A percentile compares a stretch with the other conserved stretches of the same genome.
phyloP scores from a whole-genome alignment of 2,113 vertebrate genomes.

The Phylloscopus trochiloides region DNA sequence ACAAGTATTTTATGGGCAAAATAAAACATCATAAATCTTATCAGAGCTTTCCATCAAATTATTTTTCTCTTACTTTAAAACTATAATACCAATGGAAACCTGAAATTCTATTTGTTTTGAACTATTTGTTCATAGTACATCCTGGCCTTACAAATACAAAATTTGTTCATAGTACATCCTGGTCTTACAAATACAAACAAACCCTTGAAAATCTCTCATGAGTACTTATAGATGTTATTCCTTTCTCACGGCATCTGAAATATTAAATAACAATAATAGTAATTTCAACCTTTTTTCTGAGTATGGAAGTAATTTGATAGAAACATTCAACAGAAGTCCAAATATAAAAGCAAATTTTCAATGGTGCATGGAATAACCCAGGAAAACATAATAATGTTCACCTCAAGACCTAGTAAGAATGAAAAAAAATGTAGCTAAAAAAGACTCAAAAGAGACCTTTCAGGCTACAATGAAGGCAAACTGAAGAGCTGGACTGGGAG shows the following conservation, averaged over 20 bases:
- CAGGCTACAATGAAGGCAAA: neutral
- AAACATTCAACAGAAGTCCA: neutral
- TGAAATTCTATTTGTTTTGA: neutral
- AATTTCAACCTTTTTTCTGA: neutral
- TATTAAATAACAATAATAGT: neutral
- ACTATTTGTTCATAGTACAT: neutral
- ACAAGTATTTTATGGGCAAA: neutral
- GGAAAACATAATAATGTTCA: neutral
- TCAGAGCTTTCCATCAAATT: neutral
- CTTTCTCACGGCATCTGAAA: neutral
- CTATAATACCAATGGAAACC: neutral
- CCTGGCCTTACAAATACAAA: neutral
- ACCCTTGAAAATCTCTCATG: neutral
- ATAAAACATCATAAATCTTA: neutral
- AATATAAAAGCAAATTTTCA: neutral
- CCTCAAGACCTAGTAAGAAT: neutral
- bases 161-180: neutral
- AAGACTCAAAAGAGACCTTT: neutral
- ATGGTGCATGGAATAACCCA: neutral
- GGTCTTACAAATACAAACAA: neutral
- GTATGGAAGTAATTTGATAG: neutral
- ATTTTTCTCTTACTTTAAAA: constrained; percentile 21
- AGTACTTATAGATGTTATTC: neutral
- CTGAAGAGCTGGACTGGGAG: neutral
- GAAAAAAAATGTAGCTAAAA: neutral